phyloP scores from a whole-genome alignment of 2,888 invertebrate genomes.

The Escarpia spicata region DNA sequence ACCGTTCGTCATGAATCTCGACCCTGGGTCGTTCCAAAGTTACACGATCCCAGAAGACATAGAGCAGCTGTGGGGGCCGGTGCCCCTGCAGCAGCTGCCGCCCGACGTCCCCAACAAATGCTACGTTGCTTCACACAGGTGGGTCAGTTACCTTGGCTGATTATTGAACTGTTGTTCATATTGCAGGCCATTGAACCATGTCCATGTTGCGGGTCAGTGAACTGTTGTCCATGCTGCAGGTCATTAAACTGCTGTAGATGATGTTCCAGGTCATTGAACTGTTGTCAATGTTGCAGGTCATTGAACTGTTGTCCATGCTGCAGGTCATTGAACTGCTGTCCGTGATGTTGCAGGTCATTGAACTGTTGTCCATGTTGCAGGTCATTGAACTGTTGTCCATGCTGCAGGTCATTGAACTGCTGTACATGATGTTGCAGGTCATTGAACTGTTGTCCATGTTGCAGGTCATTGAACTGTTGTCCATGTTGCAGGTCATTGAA shows the following conservation, averaged over 20 bases:
- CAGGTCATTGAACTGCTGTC: neutral
- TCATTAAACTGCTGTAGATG: too few relatives aligned
- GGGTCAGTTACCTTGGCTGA: conserved; percentile 17
- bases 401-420: neutral
- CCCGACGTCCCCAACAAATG: conserved; percentile 58
- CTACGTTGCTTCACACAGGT: conserved; percentile 61
- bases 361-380: neutral
- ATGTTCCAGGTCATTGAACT: neutral
- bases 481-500: too few relatives aligned
- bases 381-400: too few relatives aligned
- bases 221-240: too few relatives aligned
- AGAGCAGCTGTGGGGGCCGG: conserved; percentile 63
- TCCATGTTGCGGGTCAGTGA: too few relatives aligned
- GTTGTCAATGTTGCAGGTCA: neutral
- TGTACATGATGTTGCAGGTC: neutral
- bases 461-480: too few relatives aligned
- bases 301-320: neutral
- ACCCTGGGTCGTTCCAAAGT: conserved; percentile 60
- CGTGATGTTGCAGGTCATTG: neutral
- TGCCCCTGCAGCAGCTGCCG: conserved; percentile 57
- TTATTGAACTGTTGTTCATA: neutral
- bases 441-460: too few relatives aligned
- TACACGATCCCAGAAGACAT: conserved; percentile 62
- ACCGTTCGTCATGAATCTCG: conserved; percentile 52
- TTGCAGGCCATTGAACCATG: too few relatives aligned